Base-by-base conservation (phyloP, 2,888 invertebrate genomes). In the Polydrusus cervinus region DNA sequence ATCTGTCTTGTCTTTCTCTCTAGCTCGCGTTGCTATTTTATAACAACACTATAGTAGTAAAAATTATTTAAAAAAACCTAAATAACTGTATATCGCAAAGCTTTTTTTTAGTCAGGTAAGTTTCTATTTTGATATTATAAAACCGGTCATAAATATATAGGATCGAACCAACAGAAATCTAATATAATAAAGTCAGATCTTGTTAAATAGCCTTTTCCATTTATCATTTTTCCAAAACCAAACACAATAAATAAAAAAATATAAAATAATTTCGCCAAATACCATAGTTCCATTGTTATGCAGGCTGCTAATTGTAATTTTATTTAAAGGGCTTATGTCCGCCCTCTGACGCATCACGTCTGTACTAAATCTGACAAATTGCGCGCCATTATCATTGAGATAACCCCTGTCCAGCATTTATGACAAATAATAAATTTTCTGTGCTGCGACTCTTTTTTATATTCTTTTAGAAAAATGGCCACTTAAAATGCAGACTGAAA, bases 301-400 rank as follows among this genome's bases (percentile, higher is more conserved):
- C 25, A 49, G 20, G 9, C 34, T 30, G 61, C 43, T 61, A 43
- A 61, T 61, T n/a, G 40, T 61, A 61, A 61, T 18, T 61, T 40
- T 43, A 43, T 49, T 30, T 49, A 30, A 11, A 20, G 16, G 14
- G 49, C 45, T 25, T 20, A 47, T 49, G 43, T 65, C 18, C 49
- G 18, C 30, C 49, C 65, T 30, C 45, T 18, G 18, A 16, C n/a
- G 13, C 43, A 13, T 13, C 43, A 43, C 60, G 60, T 69, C 60
- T 60, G 69, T 49, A 60, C 60, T 69, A 69, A 69, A 69, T 20
- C 69, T 69, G 60, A 71, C 70, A 71, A 71, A 71, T 71, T 71
- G 70, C 62, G 16, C 34, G 20, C 49, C 49, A n/a, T 71, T 71
- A 53, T 71, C 70, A 71, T 71, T 43, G 45, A 71, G 70, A 71